Evolutionary conservation across 64 coral and sea anemone genomes (phyloP), one percentile per base, ranked within the genome.

Genomic region (Astreopora myriophthalma): DNA sequence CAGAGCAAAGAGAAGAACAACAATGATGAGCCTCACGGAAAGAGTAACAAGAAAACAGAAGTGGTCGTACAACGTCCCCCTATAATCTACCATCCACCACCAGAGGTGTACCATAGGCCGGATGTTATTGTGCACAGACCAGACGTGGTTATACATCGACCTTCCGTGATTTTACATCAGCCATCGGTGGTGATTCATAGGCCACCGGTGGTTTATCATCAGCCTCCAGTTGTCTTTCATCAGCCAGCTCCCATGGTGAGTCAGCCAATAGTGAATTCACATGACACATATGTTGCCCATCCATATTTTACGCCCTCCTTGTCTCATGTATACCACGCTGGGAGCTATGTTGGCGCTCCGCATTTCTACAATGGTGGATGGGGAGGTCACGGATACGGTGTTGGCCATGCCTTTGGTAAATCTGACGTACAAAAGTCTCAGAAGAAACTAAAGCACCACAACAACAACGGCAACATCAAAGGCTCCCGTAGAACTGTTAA

Each of bases 271-370:
- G 8, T 87, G 11, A 37, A 80, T 38, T 57, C 84, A 68, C 91
- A 72, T 20, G 73, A 93, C n/a, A 87, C 74, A 13, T 92, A 74
- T 38, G 40, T 89, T 37, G 16, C 42, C 29, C 93, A 98, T 35
- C 73, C 93, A 27, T 85, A 89, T 69, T 91, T 83, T 40, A 87
- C 87, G 9, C 90, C 86, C 19, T 73, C 89, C 55, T 31, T 86
- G 27, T 89, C 86, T 35, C 44, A 48, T 48, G 16, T 93, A 5
- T 51, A 84, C 13, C 85, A 89, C 40, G 35, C 55, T 32, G 94
- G 85, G 42, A 93, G 77, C 11, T 96, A 96, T 55, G 78, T 89
- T 5, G 94, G 94, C 20, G 78, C 94, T 19, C 94, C 94, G 8
- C 90, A 96, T 57, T 85, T 85, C 25, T 96, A 85, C 34, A 38